These are phyloP conservation scores for Diaphora mendica DNA, from an alignment of 2,888 invertebrate species.

Conservation along the genomic window DNA sequence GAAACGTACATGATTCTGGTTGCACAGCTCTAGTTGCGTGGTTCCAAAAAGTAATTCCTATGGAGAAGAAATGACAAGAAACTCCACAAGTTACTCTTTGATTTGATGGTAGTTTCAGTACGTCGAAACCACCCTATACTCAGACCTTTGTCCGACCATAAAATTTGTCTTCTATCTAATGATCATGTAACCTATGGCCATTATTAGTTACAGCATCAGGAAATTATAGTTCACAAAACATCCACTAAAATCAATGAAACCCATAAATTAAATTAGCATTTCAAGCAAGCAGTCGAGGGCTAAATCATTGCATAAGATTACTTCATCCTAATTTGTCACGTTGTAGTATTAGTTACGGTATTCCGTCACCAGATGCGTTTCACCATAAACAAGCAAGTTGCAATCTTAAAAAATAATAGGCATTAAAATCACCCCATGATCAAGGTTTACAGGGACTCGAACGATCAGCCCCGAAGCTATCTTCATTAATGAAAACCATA, in stretches of 20 bases:
- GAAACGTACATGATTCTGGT: no score
- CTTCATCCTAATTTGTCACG: neutral
- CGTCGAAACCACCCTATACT: no score
- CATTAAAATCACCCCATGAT: constrained; percentile 74
- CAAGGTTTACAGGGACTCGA: constrained; percentile 70
- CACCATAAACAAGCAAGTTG: constrained; percentile 50
- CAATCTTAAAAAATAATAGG: constrained; percentile 67
- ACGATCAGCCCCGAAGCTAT: constrained; percentile 80
- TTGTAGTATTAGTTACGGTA: neutral
- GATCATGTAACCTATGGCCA: neutral
- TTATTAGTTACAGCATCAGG: no score
- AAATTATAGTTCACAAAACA: no score
- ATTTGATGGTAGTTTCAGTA: no score
- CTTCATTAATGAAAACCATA: constrained; percentile 83
- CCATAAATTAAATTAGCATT: no score
- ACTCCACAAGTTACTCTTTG: no score
- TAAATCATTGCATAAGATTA: neutral
- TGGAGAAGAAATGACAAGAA: no score
- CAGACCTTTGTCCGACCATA: neutral
- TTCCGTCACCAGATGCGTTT: constrained; percentile 19
- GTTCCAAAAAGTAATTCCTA: no score
- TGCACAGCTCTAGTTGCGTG: no score
- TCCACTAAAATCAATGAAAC: no score
- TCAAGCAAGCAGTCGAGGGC: no score
- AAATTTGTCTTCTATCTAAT: neutral